Evolutionary conservation across 2,888 invertebrate genomes (phyloP).

Genomic region (Pollenia griseotomentosa): DNA sequence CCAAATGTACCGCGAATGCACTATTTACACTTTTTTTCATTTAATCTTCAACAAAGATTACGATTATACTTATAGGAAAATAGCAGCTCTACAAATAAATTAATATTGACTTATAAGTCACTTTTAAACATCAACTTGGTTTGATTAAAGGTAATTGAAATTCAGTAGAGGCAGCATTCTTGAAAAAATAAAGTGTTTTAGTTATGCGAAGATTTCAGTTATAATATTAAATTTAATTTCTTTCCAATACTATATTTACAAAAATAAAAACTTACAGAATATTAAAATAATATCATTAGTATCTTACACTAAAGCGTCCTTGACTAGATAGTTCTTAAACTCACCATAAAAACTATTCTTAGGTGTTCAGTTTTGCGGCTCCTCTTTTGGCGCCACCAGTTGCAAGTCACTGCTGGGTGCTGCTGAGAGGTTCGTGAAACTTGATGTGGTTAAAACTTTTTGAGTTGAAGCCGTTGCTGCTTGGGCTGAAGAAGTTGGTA

Average conservation of each 20-base stretch:
- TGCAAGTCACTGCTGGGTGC: conserved; percentile 30
- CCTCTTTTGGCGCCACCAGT: conserved; percentile 67
- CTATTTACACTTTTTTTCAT: no score
- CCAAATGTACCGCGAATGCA: no score
- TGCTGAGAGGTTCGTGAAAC: conserved; percentile 46
- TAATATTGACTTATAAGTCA: no score
- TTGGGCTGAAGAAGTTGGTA: conserved; percentile 54
- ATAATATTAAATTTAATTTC: conserved; percentile 1
- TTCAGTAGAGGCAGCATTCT: no score
- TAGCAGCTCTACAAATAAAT: no score
- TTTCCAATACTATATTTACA: neutral
- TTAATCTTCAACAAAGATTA: no score
- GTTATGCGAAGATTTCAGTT: neutral
- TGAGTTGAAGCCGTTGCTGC: conserved; percentile 10
- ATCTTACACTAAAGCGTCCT: neutral
- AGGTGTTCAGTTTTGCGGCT: conserved; percentile 51
- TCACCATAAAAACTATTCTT: neutral
- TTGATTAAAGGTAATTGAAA: no score
- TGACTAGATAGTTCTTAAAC: conserved; percentile 25
- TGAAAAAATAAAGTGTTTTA: no score
- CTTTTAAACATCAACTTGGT: no score
- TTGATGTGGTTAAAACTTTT: conserved; percentile 54
- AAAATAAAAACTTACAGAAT: neutral
- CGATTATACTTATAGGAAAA: no score
- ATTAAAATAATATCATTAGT: neutral